These are phyloP conservation scores for Matsumurasca onukii DNA, from an alignment of 1,140 invertebrate species.

Conservation along the genomic window DNA sequence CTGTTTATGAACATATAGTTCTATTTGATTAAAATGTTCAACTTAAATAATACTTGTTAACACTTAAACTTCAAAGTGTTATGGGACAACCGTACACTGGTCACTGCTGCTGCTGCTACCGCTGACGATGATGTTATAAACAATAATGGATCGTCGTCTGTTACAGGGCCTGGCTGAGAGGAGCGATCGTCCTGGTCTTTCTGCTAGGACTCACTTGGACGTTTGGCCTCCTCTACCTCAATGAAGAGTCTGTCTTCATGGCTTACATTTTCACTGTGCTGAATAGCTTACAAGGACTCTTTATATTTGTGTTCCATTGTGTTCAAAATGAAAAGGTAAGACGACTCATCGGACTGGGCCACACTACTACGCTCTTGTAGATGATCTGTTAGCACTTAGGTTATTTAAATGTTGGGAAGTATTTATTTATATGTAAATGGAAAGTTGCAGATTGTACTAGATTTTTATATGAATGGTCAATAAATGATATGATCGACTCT, in stretches of 20 bases:
- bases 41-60: too few species aligned
- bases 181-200: constrained; percentile 79
- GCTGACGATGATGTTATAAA: too few species aligned
- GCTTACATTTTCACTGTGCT: constrained; percentile 92
- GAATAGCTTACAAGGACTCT: constrained; percentile 90
- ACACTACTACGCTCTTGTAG: constrained; percentile 42
- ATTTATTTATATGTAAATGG: constrained; percentile 27
- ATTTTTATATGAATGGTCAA: constrained; percentile 27
- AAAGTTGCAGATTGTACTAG: constrained; percentile 20
- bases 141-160: too few species aligned
- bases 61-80: too few species aligned
- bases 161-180: constrained; percentile 80
- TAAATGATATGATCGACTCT: constrained; percentile 22
- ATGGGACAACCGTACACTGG: too few species aligned
- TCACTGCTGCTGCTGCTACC: too few species aligned
- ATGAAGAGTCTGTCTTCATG: constrained; percentile 77
- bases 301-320: constrained; percentile 95
- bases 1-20: too few species aligned
- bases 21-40: too few species aligned
- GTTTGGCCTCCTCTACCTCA: constrained; percentile 84
- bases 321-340: constrained; percentile 93
- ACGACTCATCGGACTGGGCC: constrained; percentile 43
- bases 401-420: constrained; percentile 16
- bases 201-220: constrained; percentile 87
- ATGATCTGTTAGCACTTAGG: neutral